Evolutionary conservation across 2,888 invertebrate genomes (phyloP).

Genomic region (Diploptera punctata): DNA sequence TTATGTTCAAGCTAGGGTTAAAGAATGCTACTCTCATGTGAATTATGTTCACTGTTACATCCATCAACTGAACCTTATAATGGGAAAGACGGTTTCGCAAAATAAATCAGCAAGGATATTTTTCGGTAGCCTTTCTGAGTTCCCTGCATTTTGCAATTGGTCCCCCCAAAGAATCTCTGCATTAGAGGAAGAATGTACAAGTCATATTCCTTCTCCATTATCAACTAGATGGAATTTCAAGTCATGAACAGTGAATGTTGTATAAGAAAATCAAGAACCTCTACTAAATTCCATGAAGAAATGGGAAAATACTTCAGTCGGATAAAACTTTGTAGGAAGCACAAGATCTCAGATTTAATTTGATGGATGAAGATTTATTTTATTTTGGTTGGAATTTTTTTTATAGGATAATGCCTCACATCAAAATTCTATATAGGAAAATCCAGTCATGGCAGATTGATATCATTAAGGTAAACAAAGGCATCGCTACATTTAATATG

Average conservation of each 20-base stretch:
- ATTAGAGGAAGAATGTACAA: not conserved
- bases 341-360: not conserved
- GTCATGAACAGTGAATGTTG: not conserved
- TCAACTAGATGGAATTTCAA: not conserved
- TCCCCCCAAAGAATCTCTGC: not conserved
- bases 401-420: constrained; percentile 5
- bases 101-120: not conserved
- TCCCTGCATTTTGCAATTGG: not conserved
- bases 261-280: not conserved
- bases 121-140: not conserved
- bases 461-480: not conserved
- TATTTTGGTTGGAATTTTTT: not conserved
- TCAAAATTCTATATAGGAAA: not conserved
- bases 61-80: not conserved
- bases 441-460: constrained; percentile 1
- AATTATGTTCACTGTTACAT: not conserved
- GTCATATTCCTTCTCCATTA: not conserved
- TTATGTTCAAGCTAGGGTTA: not conserved
- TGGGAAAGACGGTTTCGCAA: not conserved
- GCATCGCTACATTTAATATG: not conserved
- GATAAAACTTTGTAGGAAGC: not conserved
- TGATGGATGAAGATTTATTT: not conserved
- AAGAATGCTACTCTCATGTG: not conserved
- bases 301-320: not conserved
- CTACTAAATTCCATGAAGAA: too few relatives aligned